Conservation (phyloP, 1,140 invertebrate genomes). For the Pemphigus obesinymphae region DNA sequence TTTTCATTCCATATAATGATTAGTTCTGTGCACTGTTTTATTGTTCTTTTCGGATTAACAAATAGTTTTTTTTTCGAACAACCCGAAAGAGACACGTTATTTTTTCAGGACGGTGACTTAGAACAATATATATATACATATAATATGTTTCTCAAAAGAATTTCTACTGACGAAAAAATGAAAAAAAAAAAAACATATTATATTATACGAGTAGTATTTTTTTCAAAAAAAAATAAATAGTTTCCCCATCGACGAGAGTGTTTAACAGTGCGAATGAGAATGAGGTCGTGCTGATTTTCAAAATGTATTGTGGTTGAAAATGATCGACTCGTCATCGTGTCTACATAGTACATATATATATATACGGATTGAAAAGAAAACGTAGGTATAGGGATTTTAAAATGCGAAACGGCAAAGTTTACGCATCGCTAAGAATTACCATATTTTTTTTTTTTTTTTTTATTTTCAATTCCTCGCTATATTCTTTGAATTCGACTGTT, state of each 20-base stretch:
- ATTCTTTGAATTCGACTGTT: not conserved
- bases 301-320: constrained; percentile 1
- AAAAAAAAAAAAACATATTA: not conserved
- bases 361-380: not conserved
- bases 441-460: not conserved
- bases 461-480: not conserved
- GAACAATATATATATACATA: constrained; percentile 11
- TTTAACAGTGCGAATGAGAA: constrained; percentile 10
- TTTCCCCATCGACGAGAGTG: not conserved
- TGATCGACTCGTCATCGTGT: not conserved
- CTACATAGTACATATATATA: not conserved
- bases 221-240: too few relatives aligned
- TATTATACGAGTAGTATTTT: not conserved
- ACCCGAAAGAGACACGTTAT: constrained; percentile 11
- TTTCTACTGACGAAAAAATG: not conserved
- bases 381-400: not conserved
- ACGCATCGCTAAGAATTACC: not conserved
- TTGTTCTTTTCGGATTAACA: constrained; percentile 3
- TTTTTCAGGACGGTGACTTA: not conserved
- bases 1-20: too few relatives aligned
- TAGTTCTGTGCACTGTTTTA: too few relatives aligned
- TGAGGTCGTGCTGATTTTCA: not conserved
- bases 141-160: constrained; percentile 16
- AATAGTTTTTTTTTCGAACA: not conserved
- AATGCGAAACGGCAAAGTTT: not conserved